Base-by-base conservation (phyloP, 2,888 invertebrate genomes). In the Pseudolycoriella hygida region DNA sequence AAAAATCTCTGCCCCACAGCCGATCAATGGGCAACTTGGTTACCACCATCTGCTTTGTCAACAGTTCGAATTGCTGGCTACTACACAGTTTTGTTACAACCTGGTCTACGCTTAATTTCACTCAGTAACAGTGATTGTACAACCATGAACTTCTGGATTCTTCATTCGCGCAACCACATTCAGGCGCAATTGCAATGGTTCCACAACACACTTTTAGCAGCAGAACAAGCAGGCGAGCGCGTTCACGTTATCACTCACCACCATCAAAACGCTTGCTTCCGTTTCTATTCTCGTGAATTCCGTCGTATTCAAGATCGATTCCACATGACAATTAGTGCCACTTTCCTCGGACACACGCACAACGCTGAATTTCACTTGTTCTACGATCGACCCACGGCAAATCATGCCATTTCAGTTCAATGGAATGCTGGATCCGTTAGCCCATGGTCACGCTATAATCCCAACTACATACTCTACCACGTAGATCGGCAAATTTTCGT, bases 361-460 rank as follows among this genome's bases (percentile, higher is more conserved):
- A 69, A 69, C 1, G 82, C 83, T 52, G 43, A 43, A 19, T 37
- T 43, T 34, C 17, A 15, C 15, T 8, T 42, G 12, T 42, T 15
- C 15, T 42, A 42, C 17, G 53, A 61, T 2, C 40, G 20, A 8
- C 46, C 48, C 2, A 45, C 69, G 41, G 71, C 53, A 2, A 57
- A 54, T 2, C 49, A 54, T 17, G 57, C 87, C 0, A 70, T 75
- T 4, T 77, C 72, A 49, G 69, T 87, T 2, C 79, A 80, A 3
- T 89, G 83, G 73, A 82, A 88, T 46, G 83, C 80, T 1, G 90
- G 89, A n/a, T 82, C 85, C 53, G 66, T 85, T 12, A 88, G 89
- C 0, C 66, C 81, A 0, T 87, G 75, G 54, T 61, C 71, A 0
- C 62, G 75, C 54, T 76, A 82, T 49, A 92, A 88, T 62, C 80